Evolutionary conservation across 2,888 invertebrate genomes (phyloP).

Genomic region (Saturnia pavonia): DNA sequence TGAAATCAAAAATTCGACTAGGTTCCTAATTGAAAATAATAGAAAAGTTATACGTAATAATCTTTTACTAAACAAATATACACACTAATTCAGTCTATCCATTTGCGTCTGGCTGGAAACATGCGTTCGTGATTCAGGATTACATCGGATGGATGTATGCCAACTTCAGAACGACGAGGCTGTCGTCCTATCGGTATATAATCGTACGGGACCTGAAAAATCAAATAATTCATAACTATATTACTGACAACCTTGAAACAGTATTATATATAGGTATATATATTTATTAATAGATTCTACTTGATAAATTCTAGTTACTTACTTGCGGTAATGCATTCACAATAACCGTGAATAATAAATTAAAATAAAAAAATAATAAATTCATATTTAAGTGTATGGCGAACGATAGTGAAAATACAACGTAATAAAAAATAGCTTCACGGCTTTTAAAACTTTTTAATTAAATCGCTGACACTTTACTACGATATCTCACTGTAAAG

Average conservation of each 20-base stretch:
- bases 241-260: no score
- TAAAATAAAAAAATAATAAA: constrained; percentile 23
- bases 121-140: constrained; percentile 60
- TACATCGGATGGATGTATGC: constrained; percentile 55
- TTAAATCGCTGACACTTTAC: constrained; percentile 8
- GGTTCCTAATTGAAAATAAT: background rate
- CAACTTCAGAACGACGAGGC: constrained; percentile 30
- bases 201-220: constrained; percentile 70
- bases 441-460: constrained; percentile 12
- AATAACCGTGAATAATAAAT: constrained; percentile 39
- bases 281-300: background rate
- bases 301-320: constrained; percentile 20
- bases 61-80: background rate
- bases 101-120: constrained; percentile 59
- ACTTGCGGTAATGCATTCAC: constrained; percentile 52
- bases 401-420: background rate
- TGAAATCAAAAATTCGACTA: background rate
- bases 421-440: background rate
- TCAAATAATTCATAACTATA: background rate
- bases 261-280: no score
- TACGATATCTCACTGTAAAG: background rate
- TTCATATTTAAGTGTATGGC: background rate
- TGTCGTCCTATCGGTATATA: constrained; percentile 63
- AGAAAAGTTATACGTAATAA: no score
- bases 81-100: constrained; percentile 28